Evolutionary conservation across 2,113 vertebrate species (phyloP).

Genomic region (Indicator maculatus): DNA sequence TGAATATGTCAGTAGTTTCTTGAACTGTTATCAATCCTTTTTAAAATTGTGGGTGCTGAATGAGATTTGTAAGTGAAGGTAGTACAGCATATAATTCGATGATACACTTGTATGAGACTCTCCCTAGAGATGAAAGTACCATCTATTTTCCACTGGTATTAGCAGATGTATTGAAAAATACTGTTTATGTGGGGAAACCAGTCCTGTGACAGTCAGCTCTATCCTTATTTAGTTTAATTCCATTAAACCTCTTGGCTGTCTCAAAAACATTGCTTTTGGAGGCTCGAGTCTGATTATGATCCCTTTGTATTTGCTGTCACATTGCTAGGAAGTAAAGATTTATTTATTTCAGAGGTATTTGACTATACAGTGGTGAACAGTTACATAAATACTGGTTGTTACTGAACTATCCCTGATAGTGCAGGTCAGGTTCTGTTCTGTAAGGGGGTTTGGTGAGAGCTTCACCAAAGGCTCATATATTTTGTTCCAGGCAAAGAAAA

Average conservation of each 20-base stretch:
- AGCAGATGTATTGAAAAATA: not conserved
- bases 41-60: conserved; percentile 74
- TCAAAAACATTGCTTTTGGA: not conserved
- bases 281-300: not conserved
- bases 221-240: not conserved
- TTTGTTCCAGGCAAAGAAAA: not conserved
- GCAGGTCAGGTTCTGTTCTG: not conserved
- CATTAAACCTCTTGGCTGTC: not conserved
- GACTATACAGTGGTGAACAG: not conserved
- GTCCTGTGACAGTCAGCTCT: not conserved
- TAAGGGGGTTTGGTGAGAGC: not conserved
- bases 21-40: conserved; percentile 72
- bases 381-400: not conserved
- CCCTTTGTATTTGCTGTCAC: not conserved
- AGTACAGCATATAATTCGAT: conserved; percentile 40
- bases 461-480: not conserved
- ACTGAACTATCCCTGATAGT: not conserved
- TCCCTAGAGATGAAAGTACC: not conserved
- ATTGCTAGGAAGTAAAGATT: not conserved
- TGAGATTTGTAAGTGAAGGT: conserved; percentile 77
- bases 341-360: not conserved
- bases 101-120: not conserved
- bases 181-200: not conserved
- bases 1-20: conserved; percentile 74
- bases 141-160: not conserved